phyloP scores from a whole-genome alignment of 2,797 vertebrate species.

The Paratrypauchen microcephalus region DNA sequence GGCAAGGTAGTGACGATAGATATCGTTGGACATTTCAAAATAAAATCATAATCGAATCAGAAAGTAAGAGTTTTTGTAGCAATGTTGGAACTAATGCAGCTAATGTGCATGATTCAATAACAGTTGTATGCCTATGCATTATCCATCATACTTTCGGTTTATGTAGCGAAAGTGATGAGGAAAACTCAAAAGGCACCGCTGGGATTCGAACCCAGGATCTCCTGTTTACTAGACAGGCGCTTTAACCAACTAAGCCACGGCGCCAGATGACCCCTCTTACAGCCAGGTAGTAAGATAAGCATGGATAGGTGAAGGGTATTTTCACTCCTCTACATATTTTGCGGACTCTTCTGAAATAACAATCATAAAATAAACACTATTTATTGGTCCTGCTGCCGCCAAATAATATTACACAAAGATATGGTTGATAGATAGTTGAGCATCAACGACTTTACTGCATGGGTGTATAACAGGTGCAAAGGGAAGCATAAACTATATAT shows the following conservation, averaged over 20 bases:
- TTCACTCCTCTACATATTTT: too few relatives aligned
- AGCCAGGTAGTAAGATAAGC: not conserved
- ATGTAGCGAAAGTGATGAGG: not conserved
- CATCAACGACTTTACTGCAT: too few relatives aligned
- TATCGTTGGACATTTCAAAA: slow-evolving; percentile 40
- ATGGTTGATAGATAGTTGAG: too few relatives aligned
- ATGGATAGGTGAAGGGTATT: too few relatives aligned
- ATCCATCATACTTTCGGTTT: not conserved
- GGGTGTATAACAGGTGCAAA: too few relatives aligned
- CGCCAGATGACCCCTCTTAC: slow-evolving; percentile 18
- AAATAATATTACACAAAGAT: too few relatives aligned
- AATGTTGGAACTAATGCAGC: not conserved
- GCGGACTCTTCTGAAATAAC: too few relatives aligned
- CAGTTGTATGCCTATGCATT: not conserved
- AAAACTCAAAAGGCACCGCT: slow-evolving; percentile 77
- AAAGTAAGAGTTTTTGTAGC: not conserved
- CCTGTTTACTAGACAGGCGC: slow-evolving; percentile 86
- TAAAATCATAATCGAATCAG: slow-evolving; percentile 30
- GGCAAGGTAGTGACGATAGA: not conserved
- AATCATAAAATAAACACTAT: too few relatives aligned
- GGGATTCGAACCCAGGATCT: slow-evolving; percentile 85
- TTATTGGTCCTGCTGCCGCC: too few relatives aligned
- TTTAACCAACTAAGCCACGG: slow-evolving; percentile 86
- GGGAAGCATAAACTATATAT: too few relatives aligned
- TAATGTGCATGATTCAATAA: not conserved